Conservation (phyloP, 2,113 vertebrate species). For the Xyliphius kryptos region DNA sequence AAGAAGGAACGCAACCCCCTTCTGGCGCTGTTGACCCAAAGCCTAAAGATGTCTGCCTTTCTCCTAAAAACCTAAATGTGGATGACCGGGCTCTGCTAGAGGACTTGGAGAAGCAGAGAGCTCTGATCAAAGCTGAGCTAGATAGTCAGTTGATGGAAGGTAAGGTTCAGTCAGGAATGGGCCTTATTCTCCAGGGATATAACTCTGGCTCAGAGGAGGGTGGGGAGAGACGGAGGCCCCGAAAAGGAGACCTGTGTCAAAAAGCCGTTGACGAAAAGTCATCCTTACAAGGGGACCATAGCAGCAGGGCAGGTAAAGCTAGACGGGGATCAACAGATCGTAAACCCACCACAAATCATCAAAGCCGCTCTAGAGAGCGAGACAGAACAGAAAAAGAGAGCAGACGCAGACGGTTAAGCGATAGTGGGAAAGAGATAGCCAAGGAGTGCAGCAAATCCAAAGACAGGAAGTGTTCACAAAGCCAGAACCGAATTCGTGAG, state of each 20-base stretch:
- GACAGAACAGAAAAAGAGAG: conserved; percentile 72
- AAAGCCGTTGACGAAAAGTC: conserved; percentile 62
- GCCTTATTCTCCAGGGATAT: conserved; percentile 94
- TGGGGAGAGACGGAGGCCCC: conserved; percentile 58
- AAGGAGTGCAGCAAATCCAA: conserved; percentile 78
- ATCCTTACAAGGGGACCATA: conserved; percentile 58
- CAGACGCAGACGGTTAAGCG: conserved; percentile 49
- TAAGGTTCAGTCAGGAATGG: conserved; percentile 97
- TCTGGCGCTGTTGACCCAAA: conserved; percentile 58
- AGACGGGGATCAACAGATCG: conserved; percentile 78
- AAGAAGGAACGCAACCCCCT: conserved; percentile 61
- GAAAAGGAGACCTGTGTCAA: conserved; percentile 78
- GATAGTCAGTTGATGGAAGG: conserved; percentile 98
- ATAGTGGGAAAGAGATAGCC: conserved; percentile 29
- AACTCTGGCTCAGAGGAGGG: conserved; percentile 97
- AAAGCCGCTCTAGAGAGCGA: conserved; percentile 80
- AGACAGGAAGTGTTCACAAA: conserved; percentile 78
- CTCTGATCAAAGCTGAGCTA: conserved; percentile 96
- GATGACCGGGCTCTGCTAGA: conserved; percentile 92
- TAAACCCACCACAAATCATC: conserved; percentile 78
- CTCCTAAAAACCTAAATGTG: conserved; percentile 86
- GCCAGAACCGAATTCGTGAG: conserved; percentile 78
- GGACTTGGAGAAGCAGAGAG: conserved; percentile 96
- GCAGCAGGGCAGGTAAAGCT: conserved; percentile 61
- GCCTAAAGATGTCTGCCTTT: conserved; percentile 70